Evolutionary conservation across 2,113 vertebrate genomes (phyloP), one percentile per base, ranked within the genome.

Genomic region (Phoenicopterus ruber): DNA sequence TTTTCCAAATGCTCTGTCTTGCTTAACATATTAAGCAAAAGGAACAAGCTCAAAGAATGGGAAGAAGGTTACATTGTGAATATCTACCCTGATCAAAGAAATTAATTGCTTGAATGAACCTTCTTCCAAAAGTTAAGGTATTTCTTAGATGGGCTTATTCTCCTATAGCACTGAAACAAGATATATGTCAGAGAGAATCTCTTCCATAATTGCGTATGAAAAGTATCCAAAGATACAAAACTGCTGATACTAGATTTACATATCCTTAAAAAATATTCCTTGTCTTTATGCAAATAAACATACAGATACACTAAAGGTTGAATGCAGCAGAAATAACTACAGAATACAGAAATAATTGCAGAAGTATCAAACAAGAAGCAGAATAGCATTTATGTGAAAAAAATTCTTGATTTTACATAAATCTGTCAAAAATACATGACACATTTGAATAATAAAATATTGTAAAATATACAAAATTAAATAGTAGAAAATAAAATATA

Each of bases 1-100:
- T 74, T 93, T 94, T 86, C n/a, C 50, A 86, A 92, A 82, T 83
- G 32, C 65, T 91, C 17, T 94, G 63, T 79, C 87, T 92, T 77
- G 67, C 69, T 95, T 93, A 90, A 92, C 29, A 44, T 90, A 65
- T 66, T 91, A 82, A 91, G 63, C 21, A 59, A 57, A 90, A 86
- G 34, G 52, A 94, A 67, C 1, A 95, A 83, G 38, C 74, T 78
- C 22, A 70, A 65, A 84, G 71, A 95, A 91, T 32, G 61, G 67
- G 52, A 72, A 74, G 74, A 85, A 72, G 25, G n/a, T 57, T 93
- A 47, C 20, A 14, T 55, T 86, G 29, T 17, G 13, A 88, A 61
- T 76, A 79, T 82, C 74, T 83, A 22, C 55, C 29, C 46, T 71
- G 57, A 90, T 80, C 34, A 90, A 90, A 95, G 26, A 90, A 92